Evolutionary conservation across 2,888 invertebrate species (phyloP), one percentile per base, ranked within the genome.

Genomic region (Sminthurides aquaticus): DNA sequence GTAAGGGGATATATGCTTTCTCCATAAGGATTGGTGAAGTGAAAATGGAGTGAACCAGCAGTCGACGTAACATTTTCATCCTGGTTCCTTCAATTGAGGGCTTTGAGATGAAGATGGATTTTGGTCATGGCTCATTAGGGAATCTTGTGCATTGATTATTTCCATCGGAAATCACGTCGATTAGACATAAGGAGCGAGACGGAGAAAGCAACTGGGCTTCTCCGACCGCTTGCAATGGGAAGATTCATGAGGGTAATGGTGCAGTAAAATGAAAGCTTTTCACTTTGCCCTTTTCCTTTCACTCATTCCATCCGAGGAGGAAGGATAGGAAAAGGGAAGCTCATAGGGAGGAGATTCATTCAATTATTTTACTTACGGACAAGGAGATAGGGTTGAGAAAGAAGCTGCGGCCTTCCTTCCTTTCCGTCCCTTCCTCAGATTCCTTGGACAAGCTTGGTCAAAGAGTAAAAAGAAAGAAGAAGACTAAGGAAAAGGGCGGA

Each of bases 51-150:
- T n/a, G n/a, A n/a, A n/a, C n/a, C n/a, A n/a, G n/a, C n/a, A n/a
- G n/a, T n/a, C n/a, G n/a, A n/a, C n/a, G n/a, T n/a, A n/a, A n/a
- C n/a, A n/a, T 34, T 34, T 34, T 34, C 43, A 34, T 34, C 43
- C 43, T 34, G 43, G 43, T 15, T 34, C 43, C 15, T 15, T 34
- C 8, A 34, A 34, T 34, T 11, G 15, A 34, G 5, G 43, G 43
- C 15, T 34, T 64, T 26, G n/a, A 29, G 28, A 49, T 54, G 62
- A 59, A 67, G 70, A 68, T 65, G 67, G 68, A 69, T 68, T 68
- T 68, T 70, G 67, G 69, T 70, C 67, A 72, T 64, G 72, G 69
- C 70, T 70, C 72, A 69, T 72, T 72, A 69, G 68, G 59, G 58
- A 64, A 67, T 63, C 64, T 57, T 64, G 62, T 67, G 66, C 67